Base-by-base conservation (phyloP, 2,888 invertebrate species). In the Bembecia ichneumoniformis region DNA sequence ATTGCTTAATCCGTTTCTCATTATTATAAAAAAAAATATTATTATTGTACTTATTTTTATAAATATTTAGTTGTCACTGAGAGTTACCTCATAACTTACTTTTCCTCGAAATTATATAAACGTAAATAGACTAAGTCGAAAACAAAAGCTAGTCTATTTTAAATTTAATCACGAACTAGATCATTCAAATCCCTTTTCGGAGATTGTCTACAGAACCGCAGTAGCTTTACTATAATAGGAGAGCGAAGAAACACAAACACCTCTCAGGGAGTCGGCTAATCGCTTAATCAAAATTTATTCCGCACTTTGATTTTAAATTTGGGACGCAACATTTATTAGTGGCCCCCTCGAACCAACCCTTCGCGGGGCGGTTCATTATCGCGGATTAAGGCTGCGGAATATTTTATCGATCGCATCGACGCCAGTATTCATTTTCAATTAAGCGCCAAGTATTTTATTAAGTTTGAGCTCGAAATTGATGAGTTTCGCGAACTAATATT, bases 281-380 rank as follows among this genome's bases (percentile, higher is more conserved):
- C 87, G 86, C 82, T 84, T 86, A 86, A 86, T 86, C 86, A 83
- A 87, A 87, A 87, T 86, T 86, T 86, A 87, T 86, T 84, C 87
- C 84, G 82, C 86, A 83, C 84, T 87, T 86, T 86, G 83, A 86
- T 87, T 86, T 86, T 86, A 87, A 87, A 87, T 86, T 86, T 86
- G 80, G 75, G 55, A 82, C 83, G 84, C 83, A 86, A 87, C 86
- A 86, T 87, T 86, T 86, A 84, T 87, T 87, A 86, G 73, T 77
- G 77, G 74, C 70, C 77, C 82, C 82, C 81, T 77, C 75, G 64
- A 71, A 71, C 73, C 81, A 83, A 81, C 83, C 86, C 83, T 86
- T 82, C 81, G 78, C 74, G 71, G 71, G 43, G 70, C 68, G 77
- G 77, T 86, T 87, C 86, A 87, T 87, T 84, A 87, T 84, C 86